Conservation (phyloP, 1,140 invertebrate species). For the Phenacoccus solenopsis region DNA sequence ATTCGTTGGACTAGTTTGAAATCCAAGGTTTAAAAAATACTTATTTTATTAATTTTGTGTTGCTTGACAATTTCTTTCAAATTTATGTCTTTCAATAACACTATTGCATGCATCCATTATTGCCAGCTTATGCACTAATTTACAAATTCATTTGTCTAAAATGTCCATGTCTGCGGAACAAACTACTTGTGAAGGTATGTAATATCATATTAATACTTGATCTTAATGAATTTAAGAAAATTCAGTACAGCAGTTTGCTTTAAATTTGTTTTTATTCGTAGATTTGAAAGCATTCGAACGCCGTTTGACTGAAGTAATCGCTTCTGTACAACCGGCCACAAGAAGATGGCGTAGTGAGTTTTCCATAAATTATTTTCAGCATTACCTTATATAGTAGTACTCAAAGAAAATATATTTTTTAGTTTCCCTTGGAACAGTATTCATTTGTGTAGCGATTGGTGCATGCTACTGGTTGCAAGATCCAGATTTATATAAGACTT, state of each 20-base stretch:
- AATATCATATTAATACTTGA: not conserved
- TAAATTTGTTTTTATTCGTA: slow-evolving; percentile 42
- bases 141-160: too few species aligned
- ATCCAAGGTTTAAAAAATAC: too few species aligned
- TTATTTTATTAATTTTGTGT: too few species aligned
- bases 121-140: too few species aligned
- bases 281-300: slow-evolving; percentile 95
- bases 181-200: slow-evolving; percentile 57
- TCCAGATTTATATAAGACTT: slow-evolving; percentile 71
- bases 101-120: too few species aligned
- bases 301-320: slow-evolving; percentile 89
- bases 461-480: slow-evolving; percentile 92
- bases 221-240: not conserved
- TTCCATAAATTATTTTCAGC: slow-evolving; percentile 7
- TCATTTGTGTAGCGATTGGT: slow-evolving; percentile 76
- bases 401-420: too few species aligned
- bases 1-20: too few species aligned
- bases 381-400: too few species aligned
- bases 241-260: not conserved
- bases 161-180: slow-evolving; percentile 53
- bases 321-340: slow-evolving; percentile 79
- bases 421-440: slow-evolving; percentile 74
- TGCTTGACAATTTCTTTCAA: too few species aligned
- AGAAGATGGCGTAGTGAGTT: slow-evolving; percentile 80
- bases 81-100: too few species aligned